Conservation (phyloP, 2,113 vertebrate species). For the Hucho hucho region DNA sequence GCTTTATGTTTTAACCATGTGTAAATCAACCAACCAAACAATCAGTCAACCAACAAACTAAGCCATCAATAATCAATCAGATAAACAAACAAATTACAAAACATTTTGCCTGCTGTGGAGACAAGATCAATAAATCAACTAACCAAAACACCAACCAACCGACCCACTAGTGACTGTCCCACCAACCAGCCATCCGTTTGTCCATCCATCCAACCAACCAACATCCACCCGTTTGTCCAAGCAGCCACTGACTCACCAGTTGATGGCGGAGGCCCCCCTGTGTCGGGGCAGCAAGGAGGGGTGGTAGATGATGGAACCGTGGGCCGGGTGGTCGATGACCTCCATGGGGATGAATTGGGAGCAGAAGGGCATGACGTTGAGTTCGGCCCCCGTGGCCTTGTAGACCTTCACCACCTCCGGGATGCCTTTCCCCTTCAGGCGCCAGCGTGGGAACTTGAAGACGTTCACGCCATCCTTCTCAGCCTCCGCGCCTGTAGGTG, state of each 20-base stretch:
- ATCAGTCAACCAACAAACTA: too few species aligned
- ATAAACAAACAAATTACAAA: too few species aligned
- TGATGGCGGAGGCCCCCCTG: slow-evolving; percentile 95
- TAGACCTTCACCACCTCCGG: slow-evolving; percentile 87
- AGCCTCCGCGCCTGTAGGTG: slow-evolving; percentile 46
- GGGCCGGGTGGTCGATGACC: slow-evolving; percentile 85
- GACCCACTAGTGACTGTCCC: too few species aligned
- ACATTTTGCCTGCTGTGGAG: too few species aligned
- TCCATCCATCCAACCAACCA: too few species aligned
- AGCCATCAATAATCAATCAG: too few species aligned
- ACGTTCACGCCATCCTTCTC: slow-evolving; percentile 94
- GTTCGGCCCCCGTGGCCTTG: slow-evolving; percentile 86
- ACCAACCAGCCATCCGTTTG: too few species aligned
- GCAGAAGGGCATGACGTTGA: slow-evolving; percentile 98
- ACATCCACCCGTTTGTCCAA: too few species aligned
- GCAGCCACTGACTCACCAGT: slow-evolving; percentile 80
- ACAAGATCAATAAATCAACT: too few species aligned
- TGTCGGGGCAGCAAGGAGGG: slow-evolving; percentile 94
- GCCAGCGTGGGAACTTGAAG: slow-evolving; percentile 94
- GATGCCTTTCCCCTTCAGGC: slow-evolving; percentile 88
- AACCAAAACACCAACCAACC: too few species aligned
- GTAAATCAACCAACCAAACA: too few species aligned
- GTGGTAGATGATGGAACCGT: slow-evolving; percentile 97
- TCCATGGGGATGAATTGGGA: slow-evolving; percentile 99
- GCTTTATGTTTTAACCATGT: too few species aligned